phyloP scores from a whole-genome alignment of 2,888 invertebrate species.

The Melinaea marsaeus region DNA sequence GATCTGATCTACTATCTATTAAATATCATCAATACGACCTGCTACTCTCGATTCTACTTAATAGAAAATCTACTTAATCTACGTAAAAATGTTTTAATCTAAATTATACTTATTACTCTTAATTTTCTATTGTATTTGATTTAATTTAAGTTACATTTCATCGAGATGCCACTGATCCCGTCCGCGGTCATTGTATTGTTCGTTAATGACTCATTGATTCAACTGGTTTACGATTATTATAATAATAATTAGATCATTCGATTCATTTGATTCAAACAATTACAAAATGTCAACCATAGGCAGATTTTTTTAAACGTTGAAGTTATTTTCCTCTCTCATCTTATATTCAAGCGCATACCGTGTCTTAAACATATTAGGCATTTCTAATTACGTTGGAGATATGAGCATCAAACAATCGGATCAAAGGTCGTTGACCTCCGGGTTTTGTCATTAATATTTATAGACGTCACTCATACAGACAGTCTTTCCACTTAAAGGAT shows the following conservation, averaged over 20 bases:
- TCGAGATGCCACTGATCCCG: not conserved
- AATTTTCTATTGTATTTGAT: too few species aligned
- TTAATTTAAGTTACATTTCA: too few species aligned
- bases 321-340: constrained; percentile 29
- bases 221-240: constrained; percentile 10
- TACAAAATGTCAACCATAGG: too few species aligned
- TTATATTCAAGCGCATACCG: constrained; percentile 32
- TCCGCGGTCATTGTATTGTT: constrained; percentile 4
- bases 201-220: constrained; percentile 11
- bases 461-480: constrained; percentile 40
- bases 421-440: constrained; percentile 69
- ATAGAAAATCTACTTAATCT: too few species aligned
- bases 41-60: not conserved
- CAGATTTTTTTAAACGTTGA: too few species aligned
- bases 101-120: too few species aligned
- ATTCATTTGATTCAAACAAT: not conserved
- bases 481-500: constrained; percentile 24
- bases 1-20: not conserved
- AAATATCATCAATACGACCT: not conserved
- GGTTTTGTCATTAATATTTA: constrained; percentile 74
- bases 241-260: not conserved
- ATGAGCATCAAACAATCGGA: constrained; percentile 65
- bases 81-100: too few species aligned
- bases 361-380: constrained; percentile 42
- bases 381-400: constrained; percentile 65